These are phyloP conservation scores for Colaptes auratus DNA, from an alignment of 2,113 vertebrate genomes.

Conservation along the genomic window DNA sequence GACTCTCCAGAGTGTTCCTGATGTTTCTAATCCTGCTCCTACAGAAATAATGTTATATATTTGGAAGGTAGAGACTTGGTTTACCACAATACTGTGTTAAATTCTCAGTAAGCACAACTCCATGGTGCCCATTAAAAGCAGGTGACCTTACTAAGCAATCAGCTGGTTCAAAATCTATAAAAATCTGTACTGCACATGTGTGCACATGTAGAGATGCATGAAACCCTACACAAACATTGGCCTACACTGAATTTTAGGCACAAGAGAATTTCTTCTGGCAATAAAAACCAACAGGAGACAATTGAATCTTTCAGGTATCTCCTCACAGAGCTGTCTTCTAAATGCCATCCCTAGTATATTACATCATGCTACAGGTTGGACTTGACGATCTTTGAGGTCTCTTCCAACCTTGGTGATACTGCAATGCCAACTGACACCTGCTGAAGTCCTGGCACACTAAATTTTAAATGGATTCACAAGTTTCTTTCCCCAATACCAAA, in stretches of 20 bases:
- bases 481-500: constrained; percentile 7
- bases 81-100: neutral
- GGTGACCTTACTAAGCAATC: neutral
- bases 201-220: neutral
- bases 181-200: neutral
- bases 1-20: neutral
- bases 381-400: too few species aligned
- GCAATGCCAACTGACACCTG: constrained; percentile 16
- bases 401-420: too few species aligned
- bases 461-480: neutral
- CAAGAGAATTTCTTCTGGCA: neutral
- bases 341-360: neutral
- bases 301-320: neutral
- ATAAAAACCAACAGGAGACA: neutral
- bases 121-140: neutral
- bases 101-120: neutral
- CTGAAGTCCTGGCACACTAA: neutral
- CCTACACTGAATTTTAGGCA: neutral
- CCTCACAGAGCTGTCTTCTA: neutral
- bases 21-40: neutral
- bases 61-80: neutral
- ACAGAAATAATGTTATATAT: neutral
- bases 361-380: too few species aligned
- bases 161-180: neutral
- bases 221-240: neutral